Evolutionary conservation across 2,113 vertebrate species (phyloP).

Genomic region (Opisthocomus hoazin): DNA sequence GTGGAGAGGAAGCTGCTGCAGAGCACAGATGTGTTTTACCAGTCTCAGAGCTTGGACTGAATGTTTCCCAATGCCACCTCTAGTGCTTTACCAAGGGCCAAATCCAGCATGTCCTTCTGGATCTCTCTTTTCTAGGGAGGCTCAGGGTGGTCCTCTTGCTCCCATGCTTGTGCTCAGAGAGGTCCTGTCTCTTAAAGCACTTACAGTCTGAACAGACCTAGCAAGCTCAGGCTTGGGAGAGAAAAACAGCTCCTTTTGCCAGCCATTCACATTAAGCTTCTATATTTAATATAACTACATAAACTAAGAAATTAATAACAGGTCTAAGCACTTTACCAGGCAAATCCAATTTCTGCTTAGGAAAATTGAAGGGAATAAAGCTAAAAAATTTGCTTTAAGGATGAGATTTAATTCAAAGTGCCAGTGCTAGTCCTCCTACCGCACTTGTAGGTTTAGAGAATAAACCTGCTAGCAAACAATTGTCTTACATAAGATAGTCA

Average conservation of each 20-base stretch:
- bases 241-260: neutral
- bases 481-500: neutral
- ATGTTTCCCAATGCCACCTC: neutral
- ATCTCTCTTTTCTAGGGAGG: neutral
- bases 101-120: neutral
- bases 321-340: neutral
- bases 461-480: slow-evolving; percentile 22
- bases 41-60: neutral
- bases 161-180: neutral
- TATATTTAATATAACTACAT: slow-evolving; percentile 21
- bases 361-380: neutral
- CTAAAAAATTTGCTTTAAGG: neutral
- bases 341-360: neutral
- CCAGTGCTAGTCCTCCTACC: neutral
- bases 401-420: slow-evolving; percentile 19
- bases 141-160: neutral
- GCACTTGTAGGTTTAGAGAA: neutral
- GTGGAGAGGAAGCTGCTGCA: neutral
- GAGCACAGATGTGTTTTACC: neutral
- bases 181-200: neutral
- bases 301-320: slow-evolving; percentile 23
- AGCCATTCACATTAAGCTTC: neutral
- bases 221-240: neutral
- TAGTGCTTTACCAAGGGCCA: neutral
- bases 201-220: neutral